Conservation (phyloP, 2,797 vertebrate species). For the Mormyrops boulengeri region DNA sequence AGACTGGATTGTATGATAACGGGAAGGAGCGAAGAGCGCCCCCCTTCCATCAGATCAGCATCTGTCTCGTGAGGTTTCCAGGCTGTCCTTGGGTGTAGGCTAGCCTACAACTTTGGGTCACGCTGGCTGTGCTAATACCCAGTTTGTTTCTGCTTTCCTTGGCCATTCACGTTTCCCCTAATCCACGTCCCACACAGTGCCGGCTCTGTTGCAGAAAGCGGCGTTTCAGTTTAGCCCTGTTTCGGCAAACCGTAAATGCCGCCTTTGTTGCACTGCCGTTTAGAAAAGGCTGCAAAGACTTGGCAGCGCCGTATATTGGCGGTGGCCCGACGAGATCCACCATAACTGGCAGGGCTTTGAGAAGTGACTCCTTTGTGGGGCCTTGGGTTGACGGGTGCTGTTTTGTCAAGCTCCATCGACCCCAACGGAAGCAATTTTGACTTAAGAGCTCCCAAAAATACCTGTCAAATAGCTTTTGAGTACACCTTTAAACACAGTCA, state of each 20-base stretch:
- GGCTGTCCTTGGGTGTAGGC: background rate
- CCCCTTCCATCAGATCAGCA: background rate
- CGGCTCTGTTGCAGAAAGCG: background rate
- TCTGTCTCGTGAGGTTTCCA: background rate
- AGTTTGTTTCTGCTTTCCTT: constrained; percentile 1
- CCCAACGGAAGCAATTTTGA: background rate
- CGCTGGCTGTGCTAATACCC: background rate
- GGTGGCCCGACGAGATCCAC: background rate
- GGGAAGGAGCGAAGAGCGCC: background rate
- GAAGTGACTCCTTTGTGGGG: background rate
- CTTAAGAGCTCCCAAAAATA: background rate
- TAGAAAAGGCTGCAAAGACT: background rate
- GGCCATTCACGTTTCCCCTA: background rate
- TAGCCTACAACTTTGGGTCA: background rate
- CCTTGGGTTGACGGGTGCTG: background rate
- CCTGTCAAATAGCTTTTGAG: background rate
- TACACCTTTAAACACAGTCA: background rate
- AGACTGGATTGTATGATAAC: background rate
- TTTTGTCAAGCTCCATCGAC: background rate
- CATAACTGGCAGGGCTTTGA: background rate
- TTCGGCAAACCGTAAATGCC: background rate
- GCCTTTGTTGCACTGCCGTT: background rate
- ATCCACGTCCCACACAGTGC: background rate
- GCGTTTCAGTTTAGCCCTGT: background rate
- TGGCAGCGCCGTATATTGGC: background rate